Conservation (phyloP, 2,797 vertebrate species). For the Propithecus deckenii region DNA sequence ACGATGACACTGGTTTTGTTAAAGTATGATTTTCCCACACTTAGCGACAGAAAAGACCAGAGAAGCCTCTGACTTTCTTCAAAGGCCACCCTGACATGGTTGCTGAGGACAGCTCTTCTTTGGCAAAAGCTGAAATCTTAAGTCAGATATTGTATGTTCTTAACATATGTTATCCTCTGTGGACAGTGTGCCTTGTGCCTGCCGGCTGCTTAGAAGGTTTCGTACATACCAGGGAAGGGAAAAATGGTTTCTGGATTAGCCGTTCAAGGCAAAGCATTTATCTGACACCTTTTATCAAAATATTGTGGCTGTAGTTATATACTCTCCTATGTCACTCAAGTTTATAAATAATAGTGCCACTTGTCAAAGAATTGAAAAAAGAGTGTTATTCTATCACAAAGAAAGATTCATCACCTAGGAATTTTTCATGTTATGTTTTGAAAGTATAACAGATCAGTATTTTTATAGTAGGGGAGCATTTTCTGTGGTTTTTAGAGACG, state of each 20-base stretch:
- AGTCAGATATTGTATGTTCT: neutral
- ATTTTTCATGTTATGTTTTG: slow-evolving; percentile 52
- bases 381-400: slow-evolving; percentile 11
- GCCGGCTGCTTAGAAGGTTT: neutral
- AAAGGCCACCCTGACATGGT: slow-evolving; percentile 30
- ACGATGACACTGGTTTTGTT: neutral
- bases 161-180: rapidly evolving
- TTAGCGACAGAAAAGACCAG: slow-evolving; percentile 58
- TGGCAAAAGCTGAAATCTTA: slow-evolving; percentile 37
- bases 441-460: slow-evolving; percentile 37
- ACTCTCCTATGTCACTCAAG: neutral
- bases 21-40: slow-evolving; percentile 37
- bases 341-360: slow-evolving; percentile 57
- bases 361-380: slow-evolving; percentile 34
- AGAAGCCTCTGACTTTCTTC: slow-evolving; percentile 36
- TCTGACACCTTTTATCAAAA: slow-evolving; percentile 57
- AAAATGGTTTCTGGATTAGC: slow-evolving; percentile 28
- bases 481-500: slow-evolving; percentile 52
- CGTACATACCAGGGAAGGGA: neutral
- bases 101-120: neutral
- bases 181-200: too few species aligned
- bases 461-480: slow-evolving; percentile 58
- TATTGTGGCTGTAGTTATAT: neutral
- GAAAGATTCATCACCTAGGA: slow-evolving; percentile 26
- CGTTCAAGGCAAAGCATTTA: slow-evolving; percentile 47